Percentiles rank a stretch among this genome's conserved stretches.
phyloP scores from a whole-genome alignment of 2,888 invertebrate species.

The Synergus gifuensis region DNA sequence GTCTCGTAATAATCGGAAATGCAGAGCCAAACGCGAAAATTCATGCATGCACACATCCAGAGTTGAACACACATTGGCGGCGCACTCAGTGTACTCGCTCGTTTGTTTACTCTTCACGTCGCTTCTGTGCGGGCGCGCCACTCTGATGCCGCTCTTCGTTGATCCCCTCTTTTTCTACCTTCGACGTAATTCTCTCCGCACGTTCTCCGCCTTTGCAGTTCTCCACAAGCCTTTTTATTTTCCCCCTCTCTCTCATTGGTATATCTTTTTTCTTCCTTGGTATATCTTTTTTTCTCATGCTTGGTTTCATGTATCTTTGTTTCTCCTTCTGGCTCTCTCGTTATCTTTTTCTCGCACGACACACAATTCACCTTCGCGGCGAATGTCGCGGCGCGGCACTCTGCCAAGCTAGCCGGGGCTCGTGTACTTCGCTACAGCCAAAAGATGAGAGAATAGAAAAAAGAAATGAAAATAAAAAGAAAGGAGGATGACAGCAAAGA shows the following conservation, averaged over 20 bases:
- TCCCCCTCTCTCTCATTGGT: background rate
- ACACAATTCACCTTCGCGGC: slow-evolving; percentile 57
- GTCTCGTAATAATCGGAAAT: slow-evolving; percentile 22
- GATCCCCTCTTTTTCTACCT: background rate
- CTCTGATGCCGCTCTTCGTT: background rate
- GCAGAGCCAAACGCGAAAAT: background rate
- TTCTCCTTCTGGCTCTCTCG: slow-evolving; percentile 42
- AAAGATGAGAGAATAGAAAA: background rate
- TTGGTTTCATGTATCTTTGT: background rate
- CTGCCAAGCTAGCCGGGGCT: slow-evolving; percentile 63
- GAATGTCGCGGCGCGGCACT: slow-evolving; percentile 62
- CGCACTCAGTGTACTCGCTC: background rate
- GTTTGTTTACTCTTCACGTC: slow-evolving; percentile 23
- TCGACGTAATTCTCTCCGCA: background rate
- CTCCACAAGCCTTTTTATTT: background rate
- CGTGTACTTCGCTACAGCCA: slow-evolving; percentile 46
- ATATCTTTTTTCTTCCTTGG: background rate
- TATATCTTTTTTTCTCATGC: background rate
- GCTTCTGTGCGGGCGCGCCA: background rate
- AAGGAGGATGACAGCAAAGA: slow-evolving; percentile 56
- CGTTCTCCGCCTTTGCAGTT: background rate
- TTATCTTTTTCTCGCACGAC: slow-evolving; percentile 50
- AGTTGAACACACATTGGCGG: background rate
- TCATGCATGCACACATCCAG: background rate
- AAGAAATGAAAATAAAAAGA: slow-evolving; percentile 42